Evolutionary conservation across 2,113 vertebrate genomes (phyloP), one percentile per base, ranked within the genome.

Genomic region (Ceuthmochares aereus): DNA sequence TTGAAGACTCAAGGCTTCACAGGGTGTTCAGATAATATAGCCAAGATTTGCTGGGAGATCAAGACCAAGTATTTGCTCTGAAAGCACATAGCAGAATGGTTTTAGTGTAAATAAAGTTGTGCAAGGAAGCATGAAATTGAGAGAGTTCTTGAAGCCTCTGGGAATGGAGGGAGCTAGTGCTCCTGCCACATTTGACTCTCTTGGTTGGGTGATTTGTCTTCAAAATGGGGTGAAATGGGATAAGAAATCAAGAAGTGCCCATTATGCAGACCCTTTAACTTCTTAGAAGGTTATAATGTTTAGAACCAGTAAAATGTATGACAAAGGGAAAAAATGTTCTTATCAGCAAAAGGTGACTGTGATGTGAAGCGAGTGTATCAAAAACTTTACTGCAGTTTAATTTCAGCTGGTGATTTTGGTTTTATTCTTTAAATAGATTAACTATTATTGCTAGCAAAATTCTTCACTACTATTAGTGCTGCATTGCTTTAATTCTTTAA

Each of bases 81-180:
- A 96, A 40, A 98, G 92, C 92, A 88, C 85, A 83, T 69, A 96
- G 95, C 94, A 95, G 92, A 96, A 95, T 97, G 84, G 97, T 95
- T 97, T 98, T 96, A 97, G 84, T 97, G 97, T 97, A 98, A 98
- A 97, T 98, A 98, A 98, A 98, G 94, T 95, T 97, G 96, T 97
- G 95, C 98, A 97, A 77, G 93, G 97, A 98, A 97, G 97, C 97
- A 93, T 98, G 98, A 98, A 98, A 98, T 98, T 98, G 97, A 97
- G 97, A 98, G 96, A 96, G 95, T 97, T 98, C 94, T 93, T 96
- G 94, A 94, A 86, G 89, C 91, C 94, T 79, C 17, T 96, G 97
- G 97, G 95, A 97, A 96, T 84, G 94, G 88, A 97, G 96, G 90
- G 96, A 95, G 69, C 88, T 98, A 92, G 83, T 93, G 84, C 83